Evolutionary conservation across 2,888 invertebrate species (phyloP), one percentile per base, ranked within the genome.

Genomic region (Cordilura impudica): DNA sequence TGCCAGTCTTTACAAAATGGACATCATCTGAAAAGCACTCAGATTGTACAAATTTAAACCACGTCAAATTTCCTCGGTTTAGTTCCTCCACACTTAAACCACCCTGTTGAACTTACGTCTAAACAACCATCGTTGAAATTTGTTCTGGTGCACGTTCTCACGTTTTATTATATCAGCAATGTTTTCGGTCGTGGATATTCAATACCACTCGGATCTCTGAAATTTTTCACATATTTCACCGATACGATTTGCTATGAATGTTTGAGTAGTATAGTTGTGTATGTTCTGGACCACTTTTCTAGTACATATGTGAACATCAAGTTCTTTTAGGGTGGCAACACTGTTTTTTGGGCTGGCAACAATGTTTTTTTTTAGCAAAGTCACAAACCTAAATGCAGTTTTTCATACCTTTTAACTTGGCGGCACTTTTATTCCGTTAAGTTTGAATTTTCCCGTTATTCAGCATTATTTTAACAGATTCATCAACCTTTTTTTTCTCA

Each of bases 171-270:
- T 54, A 29, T 31, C 54, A 23, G 54, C 54, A 4, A 21, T 31
- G 29, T 54, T 54, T 21, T 16, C 16, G 2, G 14, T 29, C 3
- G 23, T 23, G 12, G 54, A 14, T n/a, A 54, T 14, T 26, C 54
- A 54, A 54, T 54, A 10, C 54, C 31, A 31, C 31, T 31, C 5
- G 2, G 31, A 2, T 8, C 31, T 31, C 31, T 8, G 4, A 31
- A 29, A 63, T 29, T 47, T 63, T 29, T 63, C 47, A 18, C 63
- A 63, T 63, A 65, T 63, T 16, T 47, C 63, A 47, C 63, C 18
- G 6, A 63, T 26, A 47, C 45, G 63, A 45, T 63, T 43, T 23
- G 47, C 63, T 3, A 47, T 26, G 16, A 63, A 63, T 1, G 47
- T 26, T 63, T 63, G 54, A n/a, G n/a, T n/a, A n/a, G n/a, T n/a